Percentiles rank a stretch among this genome's conserved stretches.
Evolutionary conservation across 2,888 invertebrate genomes (phyloP).

Genomic region (Dryobota labecula): DNA sequence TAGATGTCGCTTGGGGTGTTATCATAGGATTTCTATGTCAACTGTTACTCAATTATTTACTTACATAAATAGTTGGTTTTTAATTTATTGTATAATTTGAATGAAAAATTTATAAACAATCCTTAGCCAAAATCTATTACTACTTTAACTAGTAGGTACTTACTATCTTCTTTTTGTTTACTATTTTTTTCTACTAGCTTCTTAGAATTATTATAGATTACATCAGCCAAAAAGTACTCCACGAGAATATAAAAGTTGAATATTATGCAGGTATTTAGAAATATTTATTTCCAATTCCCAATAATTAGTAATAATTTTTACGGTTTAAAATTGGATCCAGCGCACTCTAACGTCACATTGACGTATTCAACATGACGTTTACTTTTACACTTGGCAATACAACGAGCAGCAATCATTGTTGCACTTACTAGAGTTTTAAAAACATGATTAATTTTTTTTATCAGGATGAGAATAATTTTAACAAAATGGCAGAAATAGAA

Average conservation of each 20-base stretch:
- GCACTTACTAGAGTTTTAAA: no score
- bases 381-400: slow-evolving; percentile 22
- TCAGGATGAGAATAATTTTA: not conserved
- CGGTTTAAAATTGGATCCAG: not conserved
- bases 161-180: not conserved
- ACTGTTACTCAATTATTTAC: not conserved
- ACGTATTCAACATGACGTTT: not conserved
- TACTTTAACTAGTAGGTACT: no score
- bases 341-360: slow-evolving; percentile 32
- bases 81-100: not conserved
- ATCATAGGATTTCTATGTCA: not conserved
- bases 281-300: not conserved
- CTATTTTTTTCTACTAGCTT: not conserved
- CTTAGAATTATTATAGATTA: slow-evolving; percentile 1
- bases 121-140: not conserved
- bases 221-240: not conserved
- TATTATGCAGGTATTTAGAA: not conserved
- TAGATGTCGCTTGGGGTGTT: slow-evolving; percentile 33
- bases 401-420: not conserved
- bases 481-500: not conserved
- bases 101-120: not conserved
- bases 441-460: not conserved
- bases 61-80: not conserved
- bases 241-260: not conserved
- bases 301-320: no score